Base-by-base conservation (phyloP, 2,797 vertebrate genomes). In the Neosalanx taihuensis region DNA sequence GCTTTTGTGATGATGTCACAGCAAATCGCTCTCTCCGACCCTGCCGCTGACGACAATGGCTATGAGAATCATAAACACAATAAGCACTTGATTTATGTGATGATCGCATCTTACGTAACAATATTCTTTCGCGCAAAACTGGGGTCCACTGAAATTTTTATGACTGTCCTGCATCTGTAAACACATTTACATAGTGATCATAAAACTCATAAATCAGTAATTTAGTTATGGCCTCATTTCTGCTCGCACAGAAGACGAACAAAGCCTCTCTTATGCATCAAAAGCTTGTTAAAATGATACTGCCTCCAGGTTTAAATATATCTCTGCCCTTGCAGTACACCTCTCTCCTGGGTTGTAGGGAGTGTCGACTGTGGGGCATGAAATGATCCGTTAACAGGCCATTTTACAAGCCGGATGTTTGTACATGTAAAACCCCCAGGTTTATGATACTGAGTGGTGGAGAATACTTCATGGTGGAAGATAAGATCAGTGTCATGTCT, bases 321-420 rank as follows among this genome's bases (percentile, higher is more conserved):
- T 78, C 83, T 59, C 72, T 80, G 83, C 65, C 59, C 79, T 60
- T 76, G 71, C 62, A 64, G 77, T 64, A 73, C 71, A 31, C 33
- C 37, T 29, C 33, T 41, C 23, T 58, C 18, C 57, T 41, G 26
- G 66, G 49, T 29, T 26, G 33, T 31, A 70, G 76, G 78, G 82
- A 78, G 84, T 65, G 5, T 64, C 76, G 84, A 83, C 61, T 31
- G 81, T n/a, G 80, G 80, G 84, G 88, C 86, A 84, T 88, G 87
- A 76, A 83, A 71, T 84, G 60, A 71, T 77, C 87, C 86, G 88
- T 89, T 89, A 88, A 73, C 3, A 9, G 64, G 77, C 78, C 76
- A 66, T 88, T 85, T 79, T 88, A 86, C 88, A 89, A 70, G 64
- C 20, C 31, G 76, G 78, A 59, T 87, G 87, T 89, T 87, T 87